These are phyloP conservation scores for Pimephales promelas DNA, from an alignment of 2,113 vertebrate genomes.

Conservation along the genomic window DNA sequence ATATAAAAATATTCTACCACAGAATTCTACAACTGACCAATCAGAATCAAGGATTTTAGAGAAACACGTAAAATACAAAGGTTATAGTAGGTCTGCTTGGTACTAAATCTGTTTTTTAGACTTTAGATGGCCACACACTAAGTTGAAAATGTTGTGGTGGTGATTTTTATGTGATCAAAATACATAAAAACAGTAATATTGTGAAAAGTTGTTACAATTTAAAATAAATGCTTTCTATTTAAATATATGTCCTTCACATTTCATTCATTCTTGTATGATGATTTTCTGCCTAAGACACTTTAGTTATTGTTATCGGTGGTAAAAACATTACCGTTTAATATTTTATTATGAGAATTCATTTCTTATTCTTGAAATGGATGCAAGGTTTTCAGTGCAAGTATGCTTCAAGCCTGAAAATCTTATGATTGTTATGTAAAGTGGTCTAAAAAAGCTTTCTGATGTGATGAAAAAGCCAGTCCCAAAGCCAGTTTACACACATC, in stretches of 20 bases:
- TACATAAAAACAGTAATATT: background rate
- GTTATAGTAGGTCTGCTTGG: background rate
- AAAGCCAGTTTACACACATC: constrained; percentile 8
- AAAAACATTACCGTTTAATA: too few relatives aligned
- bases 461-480: background rate
- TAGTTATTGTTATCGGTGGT: too few relatives aligned
- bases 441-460: background rate
- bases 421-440: background rate
- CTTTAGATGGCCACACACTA: too few relatives aligned
- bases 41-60: background rate
- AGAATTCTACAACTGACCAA: background rate
- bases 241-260: background rate
- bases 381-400: background rate
- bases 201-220: background rate
- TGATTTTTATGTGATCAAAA: background rate
- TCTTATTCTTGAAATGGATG: too few relatives aligned
- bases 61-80: background rate
- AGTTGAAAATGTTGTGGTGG: too few relatives aligned
- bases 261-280: too few relatives aligned
- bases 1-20: background rate
- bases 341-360: too few relatives aligned
- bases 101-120: too few relatives aligned
- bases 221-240: background rate
- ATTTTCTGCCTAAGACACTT: too few relatives aligned
- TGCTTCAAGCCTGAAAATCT: background rate